Percentiles rank a stretch among this genome's conserved stretches.
phyloP scores from a whole-genome alignment of 2,797 vertebrate species.

The Alca torda region DNA sequence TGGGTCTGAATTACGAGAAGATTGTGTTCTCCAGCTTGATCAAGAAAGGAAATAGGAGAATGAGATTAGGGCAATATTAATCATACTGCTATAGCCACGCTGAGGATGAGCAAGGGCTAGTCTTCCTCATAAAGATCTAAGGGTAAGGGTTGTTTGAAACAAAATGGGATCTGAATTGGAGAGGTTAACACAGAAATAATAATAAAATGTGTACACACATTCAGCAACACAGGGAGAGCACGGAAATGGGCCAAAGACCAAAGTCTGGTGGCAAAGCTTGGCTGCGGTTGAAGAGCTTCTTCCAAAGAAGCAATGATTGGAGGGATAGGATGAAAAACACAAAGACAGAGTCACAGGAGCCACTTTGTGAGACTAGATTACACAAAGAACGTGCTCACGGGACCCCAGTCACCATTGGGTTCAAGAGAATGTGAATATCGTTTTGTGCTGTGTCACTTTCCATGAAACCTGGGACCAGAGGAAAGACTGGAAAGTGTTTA shows the following conservation, averaged over 20 bases:
- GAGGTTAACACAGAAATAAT: neutral
- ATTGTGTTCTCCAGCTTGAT: neutral
- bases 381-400: neutral
- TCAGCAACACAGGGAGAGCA: neutral
- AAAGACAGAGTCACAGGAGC: neutral
- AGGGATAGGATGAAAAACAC: neutral
- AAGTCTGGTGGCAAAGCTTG: neutral
- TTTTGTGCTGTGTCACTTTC: neutral
- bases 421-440: accelerated
- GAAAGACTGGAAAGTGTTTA: neutral
- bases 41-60: neutral
- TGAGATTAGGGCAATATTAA: neutral
- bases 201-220: neutral
- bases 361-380: neutral
- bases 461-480: neutral
- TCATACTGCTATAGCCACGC: neutral
- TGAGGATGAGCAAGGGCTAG: neutral
- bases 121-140: neutral
- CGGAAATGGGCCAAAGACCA: neutral
- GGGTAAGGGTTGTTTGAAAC: neutral
- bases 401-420: accelerated
- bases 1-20: neutral
- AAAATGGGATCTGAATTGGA: neutral
- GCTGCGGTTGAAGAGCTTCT: neutral
- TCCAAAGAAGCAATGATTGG: neutral